phyloP scores from a whole-genome alignment of 2,113 vertebrate genomes.

The Propithecus coquereli region DNA sequence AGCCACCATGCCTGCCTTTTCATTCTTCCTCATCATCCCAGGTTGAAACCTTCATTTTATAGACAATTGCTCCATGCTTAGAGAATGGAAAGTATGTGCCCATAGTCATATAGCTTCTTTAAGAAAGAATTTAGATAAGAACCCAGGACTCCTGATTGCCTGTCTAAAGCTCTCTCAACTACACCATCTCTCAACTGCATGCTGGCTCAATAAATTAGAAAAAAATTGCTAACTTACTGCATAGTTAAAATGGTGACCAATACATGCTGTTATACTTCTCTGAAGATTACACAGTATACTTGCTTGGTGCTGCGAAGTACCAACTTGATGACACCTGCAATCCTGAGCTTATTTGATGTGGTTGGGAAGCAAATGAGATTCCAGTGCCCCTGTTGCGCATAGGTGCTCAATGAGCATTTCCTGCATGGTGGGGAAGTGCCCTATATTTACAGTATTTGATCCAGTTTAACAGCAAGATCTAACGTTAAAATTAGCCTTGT shows the following conservation, averaged over 20 bases:
- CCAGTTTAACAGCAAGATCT: neutral
- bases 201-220: conserved; percentile 16
- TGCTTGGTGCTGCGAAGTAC: conserved; percentile 32
- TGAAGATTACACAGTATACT: conserved; percentile 51
- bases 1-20: neutral
- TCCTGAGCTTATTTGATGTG: conserved; percentile 67
- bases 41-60: conserved; percentile 6
- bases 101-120: neutral
- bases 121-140: conserved; percentile 13
- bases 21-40: neutral
- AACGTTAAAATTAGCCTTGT: conserved; percentile 38
- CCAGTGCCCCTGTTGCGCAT: conserved; percentile 38
- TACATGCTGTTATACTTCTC: conserved; percentile 14
- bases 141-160: neutral
- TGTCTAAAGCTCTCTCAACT: neutral
- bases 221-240: neutral
- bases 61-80: conserved; percentile 1
- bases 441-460: conserved; percentile 55
- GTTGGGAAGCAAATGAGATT: conserved; percentile 73
- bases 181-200: neutral
- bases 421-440: conserved; percentile 61
- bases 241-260: conserved; percentile 21
- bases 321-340: conserved; percentile 63
- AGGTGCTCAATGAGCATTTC: conserved; percentile 63
- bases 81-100: neutral